These are phyloP conservation scores for Bibio marci DNA, from an alignment of 2,888 invertebrate genomes.

Conservation along the genomic window DNA sequence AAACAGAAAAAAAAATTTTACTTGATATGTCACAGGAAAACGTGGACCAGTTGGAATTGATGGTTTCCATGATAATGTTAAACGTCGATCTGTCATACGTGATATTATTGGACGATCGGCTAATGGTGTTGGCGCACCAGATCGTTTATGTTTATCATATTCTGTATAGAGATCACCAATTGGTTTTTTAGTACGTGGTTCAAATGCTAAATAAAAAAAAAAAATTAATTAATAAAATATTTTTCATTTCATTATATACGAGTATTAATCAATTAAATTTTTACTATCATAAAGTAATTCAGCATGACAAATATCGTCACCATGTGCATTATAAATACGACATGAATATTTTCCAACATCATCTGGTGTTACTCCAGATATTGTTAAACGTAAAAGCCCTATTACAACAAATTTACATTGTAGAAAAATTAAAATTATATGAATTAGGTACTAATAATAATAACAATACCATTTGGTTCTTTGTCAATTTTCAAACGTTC, in stretches of 20 bases:
- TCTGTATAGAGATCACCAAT: conserved; percentile 66
- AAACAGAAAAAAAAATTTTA: conserved; percentile 21
- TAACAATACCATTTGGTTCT: conserved; percentile 32
- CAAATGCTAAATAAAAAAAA: conserved; percentile 34
- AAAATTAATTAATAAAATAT: neutral
- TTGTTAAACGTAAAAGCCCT: conserved; percentile 64
- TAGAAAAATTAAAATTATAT: neutral
- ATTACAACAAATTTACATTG: neutral
- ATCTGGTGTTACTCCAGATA: conserved; percentile 56
- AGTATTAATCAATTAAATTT: conserved; percentile 21
- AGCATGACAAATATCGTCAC: conserved; percentile 65
- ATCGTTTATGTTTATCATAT: conserved; percentile 65
- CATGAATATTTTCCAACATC: conserved; percentile 78
- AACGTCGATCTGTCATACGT: conserved; percentile 74
- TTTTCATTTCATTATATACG: conserved; percentile 1
- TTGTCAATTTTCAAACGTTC: conserved; percentile 69
- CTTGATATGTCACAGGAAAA: conserved; percentile 82
- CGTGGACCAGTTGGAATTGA: conserved; percentile 75
- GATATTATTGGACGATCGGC: conserved; percentile 84
- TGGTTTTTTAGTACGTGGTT: conserved; percentile 46
- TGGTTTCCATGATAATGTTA: conserved; percentile 87
- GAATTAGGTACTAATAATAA: neutral
- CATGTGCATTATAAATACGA: conserved; percentile 68
- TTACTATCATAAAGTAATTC: conserved; percentile 66
- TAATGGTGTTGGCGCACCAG: conserved; percentile 73